Percentiles rank a stretch among this genome's conserved stretches.
phyloP scores from a whole-genome alignment of 2,888 invertebrate genomes.

The Chromoteleia sp. region DNA sequence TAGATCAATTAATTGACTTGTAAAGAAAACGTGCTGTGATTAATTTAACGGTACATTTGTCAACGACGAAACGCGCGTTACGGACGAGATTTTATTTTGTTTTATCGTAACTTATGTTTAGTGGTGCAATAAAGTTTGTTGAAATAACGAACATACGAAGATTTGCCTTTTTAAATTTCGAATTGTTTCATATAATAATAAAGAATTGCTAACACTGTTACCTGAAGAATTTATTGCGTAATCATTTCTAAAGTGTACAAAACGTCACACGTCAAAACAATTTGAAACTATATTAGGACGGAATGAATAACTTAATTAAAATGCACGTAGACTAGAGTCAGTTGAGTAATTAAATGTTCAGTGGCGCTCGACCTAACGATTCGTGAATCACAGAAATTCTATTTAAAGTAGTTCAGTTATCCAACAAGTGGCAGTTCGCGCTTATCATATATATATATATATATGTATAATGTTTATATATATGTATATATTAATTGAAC shows the following conservation, averaged over 20 bases:
- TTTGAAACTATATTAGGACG: conserved; percentile 40
- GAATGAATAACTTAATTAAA: conserved; percentile 28
- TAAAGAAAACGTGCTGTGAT: conserved; percentile 58
- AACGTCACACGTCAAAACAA: conserved; percentile 23
- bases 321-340: conserved; percentile 47
- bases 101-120: conserved; percentile 41
- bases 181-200: too few relatives aligned
- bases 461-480: conserved; percentile 25
- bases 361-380: conserved; percentile 16
- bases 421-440: conserved; percentile 50
- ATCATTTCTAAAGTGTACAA: conserved; percentile 46
- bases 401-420: conserved; percentile 39
- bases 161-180: too few relatives aligned
- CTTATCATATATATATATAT: conserved; percentile 29
- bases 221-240: conserved; percentile 33
- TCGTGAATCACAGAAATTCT: conserved; percentile 29
- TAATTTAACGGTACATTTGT: conserved; percentile 28
- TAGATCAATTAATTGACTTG: conserved; percentile 33
- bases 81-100: conserved; percentile 38
- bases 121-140: conserved; percentile 42
- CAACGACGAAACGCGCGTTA: not conserved
- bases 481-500: conserved; percentile 43
- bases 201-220: too few relatives aligned
- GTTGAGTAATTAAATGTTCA: conserved; percentile 6
- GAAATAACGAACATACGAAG: not conserved